Base-by-base conservation (phyloP, 2,888 invertebrate genomes). In the Oxyteleia sp. region DNA sequence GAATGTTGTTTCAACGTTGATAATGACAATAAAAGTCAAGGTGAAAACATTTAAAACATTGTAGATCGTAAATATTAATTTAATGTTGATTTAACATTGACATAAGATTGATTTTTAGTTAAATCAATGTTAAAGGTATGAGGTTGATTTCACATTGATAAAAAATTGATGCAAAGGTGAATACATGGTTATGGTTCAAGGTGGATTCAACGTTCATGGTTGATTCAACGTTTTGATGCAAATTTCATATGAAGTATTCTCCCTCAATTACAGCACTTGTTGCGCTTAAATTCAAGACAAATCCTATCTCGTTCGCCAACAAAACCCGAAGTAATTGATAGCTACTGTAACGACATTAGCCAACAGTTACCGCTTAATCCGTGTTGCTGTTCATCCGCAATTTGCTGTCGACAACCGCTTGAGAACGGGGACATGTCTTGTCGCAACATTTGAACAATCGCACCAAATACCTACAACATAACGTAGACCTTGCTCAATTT, bases 301-400 rank as follows among this genome's bases (percentile, higher is more conserved):
- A 29, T 55, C 15, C 13, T 11, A 43, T 43, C 15, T 18, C 16
- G 5, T 7, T 59, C 38, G 38, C 26, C 26, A n/a, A 45, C 45
- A 20, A 15, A 35, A 32, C 23, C 15, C 26, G 7, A 61, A 53
- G 55, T 64, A 74, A 74, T 74, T 74, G 74, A 74, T 74, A 74
- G 74, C 57, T 69, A 64, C 64, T 35, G 63, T 55, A 63, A 74
- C 51, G 29, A 74, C 55, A 74, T 74, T 74, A 74, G 55, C 53
- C 47, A 64, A 74, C 63, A 55, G 55, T 64, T 64, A 74, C 63
- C 51, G 64, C 63, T 55, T 74, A 74, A 74, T 64, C 18, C 41
- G 29, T 23, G 29, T 18, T 8, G 20, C 16, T 55, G 64, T 74
- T 74, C 43, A 55, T 64, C 74, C 18, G 74, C 55, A 64, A 66